Evolutionary conservation across 2,113 vertebrate species (phyloP).

Genomic region (Seriola aureovittata): DNA sequence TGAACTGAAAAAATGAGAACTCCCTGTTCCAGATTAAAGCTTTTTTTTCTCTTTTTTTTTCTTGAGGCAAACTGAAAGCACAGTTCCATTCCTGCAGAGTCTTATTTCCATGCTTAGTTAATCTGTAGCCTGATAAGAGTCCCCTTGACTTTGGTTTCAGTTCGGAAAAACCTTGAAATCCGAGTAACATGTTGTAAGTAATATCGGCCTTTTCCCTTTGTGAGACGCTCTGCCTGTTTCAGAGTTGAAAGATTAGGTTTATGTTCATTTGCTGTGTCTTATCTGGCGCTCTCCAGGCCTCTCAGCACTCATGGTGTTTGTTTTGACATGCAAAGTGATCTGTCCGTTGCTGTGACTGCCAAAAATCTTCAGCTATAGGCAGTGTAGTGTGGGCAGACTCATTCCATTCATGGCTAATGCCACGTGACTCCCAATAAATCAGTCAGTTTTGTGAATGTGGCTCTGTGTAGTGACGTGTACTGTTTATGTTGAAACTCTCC

Average conservation of each 20-base stretch:
- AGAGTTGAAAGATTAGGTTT: conserved; percentile 25
- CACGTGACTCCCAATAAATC: neutral
- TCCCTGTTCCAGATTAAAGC: conserved; percentile 26
- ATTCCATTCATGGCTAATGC: conserved; percentile 3
- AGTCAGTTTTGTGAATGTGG: conserved; percentile 4
- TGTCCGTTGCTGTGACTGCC: conserved; percentile 16
- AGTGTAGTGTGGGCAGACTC: conserved; percentile 20
- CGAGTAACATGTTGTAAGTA: conserved; percentile 35
- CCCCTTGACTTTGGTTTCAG: conserved; percentile 61
- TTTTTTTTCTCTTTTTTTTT: conserved; percentile 13
- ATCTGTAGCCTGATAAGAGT: conserved; percentile 50
- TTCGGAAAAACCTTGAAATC: conserved; percentile 57
- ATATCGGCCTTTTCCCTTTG: neutral
- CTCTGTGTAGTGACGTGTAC: neutral
- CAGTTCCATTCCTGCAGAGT: conserved; percentile 37
- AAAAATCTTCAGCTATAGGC: conserved; percentile 19
- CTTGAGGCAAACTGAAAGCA: conserved; percentile 39
- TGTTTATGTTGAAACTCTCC: conserved; percentile 5
- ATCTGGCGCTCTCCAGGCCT: conserved; percentile 49
- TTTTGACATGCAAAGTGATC: conserved; percentile 18
- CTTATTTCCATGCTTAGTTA: conserved; percentile 44
- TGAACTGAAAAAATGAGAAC: conserved; percentile 21
- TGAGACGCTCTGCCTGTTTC: conserved; percentile 5
- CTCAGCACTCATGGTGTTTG: conserved; percentile 39
- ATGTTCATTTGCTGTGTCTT: conserved; percentile 48